phyloP scores from a whole-genome alignment of 2,797 vertebrate species.

The Siniperca undulata region DNA sequence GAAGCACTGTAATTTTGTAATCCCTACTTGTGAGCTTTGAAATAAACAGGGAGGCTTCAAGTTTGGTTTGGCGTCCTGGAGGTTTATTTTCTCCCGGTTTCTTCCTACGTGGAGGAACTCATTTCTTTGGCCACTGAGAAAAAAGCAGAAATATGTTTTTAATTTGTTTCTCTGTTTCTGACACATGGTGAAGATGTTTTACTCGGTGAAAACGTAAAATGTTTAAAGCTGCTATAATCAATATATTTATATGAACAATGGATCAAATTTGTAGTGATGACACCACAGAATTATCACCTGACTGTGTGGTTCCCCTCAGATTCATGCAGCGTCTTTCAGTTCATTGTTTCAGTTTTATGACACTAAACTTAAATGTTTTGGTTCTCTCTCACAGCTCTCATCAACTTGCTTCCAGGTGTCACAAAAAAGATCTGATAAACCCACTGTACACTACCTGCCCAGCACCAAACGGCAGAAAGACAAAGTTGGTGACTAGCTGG shows the following conservation, averaged over 20 bases:
- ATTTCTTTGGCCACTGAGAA: neutral
- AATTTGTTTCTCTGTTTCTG: neutral
- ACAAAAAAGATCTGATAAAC: neutral
- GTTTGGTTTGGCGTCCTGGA: conserved; percentile 68
- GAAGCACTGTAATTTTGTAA: conserved; percentile 89
- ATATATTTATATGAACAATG: neutral
- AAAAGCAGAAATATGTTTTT: conserved; percentile 14
- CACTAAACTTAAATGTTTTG: neutral
- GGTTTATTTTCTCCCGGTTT: conserved; percentile 39
- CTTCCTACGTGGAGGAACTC: neutral
- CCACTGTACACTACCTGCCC: neutral
- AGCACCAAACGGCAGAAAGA: neutral
- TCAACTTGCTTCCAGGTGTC: neutral
- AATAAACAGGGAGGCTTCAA: conserved; percentile 83
- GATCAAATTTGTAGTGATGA: neutral
- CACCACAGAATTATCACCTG: neutral
- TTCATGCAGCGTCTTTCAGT: neutral
- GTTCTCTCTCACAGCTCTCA: neutral
- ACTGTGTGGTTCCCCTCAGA: neutral
- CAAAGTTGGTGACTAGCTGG: neutral
- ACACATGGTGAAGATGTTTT: neutral
- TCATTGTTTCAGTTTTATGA: conserved; percentile 2
- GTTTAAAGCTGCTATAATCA: conserved; percentile 8
- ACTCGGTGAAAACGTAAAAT: neutral
- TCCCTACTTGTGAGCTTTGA: conserved; percentile 85